phyloP scores from a whole-genome alignment of 2,113 vertebrate genomes.

The Sciurus niger region DNA sequence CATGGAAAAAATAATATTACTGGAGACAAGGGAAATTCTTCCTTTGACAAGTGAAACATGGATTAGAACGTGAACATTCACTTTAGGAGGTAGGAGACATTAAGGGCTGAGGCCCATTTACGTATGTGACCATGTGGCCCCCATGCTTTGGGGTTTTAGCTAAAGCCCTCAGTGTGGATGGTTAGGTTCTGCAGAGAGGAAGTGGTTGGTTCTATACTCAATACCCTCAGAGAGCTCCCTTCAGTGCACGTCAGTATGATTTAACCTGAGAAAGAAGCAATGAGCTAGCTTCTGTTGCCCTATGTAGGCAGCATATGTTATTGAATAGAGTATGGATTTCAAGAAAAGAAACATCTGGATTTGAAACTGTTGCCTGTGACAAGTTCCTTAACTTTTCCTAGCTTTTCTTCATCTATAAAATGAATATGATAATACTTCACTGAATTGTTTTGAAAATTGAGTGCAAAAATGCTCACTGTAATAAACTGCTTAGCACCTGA shows the following conservation, averaged over 20 bases:
- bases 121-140: neutral
- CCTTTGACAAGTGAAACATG: constrained; percentile 38
- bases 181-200: neutral
- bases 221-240: neutral
- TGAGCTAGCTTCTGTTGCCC: neutral
- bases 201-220: neutral
- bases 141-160: neutral
- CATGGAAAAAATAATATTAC: constrained; percentile 55
- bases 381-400: constrained; percentile 23
- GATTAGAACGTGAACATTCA: neutral
- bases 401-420: constrained; percentile 42
- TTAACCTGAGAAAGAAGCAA: neutral
- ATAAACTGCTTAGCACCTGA: neutral
- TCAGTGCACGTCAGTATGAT: neutral
- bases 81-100: neutral
- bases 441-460: constrained; percentile 18
- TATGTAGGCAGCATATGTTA: neutral
- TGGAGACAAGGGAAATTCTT: constrained; percentile 62
- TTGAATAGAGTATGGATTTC: constrained; percentile 14
- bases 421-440: neutral
- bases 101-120: neutral
- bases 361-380: neutral
- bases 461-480: neutral
- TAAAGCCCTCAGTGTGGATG: neutral
- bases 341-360: neutral